Base-by-base conservation (phyloP, 2,888 invertebrate genomes). In the Spodoptera exigua region DNA sequence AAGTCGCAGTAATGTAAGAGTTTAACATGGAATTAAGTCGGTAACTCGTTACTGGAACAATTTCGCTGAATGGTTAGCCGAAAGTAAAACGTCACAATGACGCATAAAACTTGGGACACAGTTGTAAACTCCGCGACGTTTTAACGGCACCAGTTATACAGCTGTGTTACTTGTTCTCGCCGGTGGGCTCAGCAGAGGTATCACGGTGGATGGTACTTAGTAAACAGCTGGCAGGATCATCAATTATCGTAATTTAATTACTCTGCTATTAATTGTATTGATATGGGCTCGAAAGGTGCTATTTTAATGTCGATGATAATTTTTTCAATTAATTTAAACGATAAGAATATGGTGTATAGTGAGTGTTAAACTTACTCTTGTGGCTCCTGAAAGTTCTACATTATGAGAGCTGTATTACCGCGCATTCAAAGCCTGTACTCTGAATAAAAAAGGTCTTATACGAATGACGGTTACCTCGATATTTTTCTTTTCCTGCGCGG, bases 1-100 rank as follows among this genome's bases (percentile, higher is more conserved):
- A 53, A 58, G 49, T 69, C 43, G 47, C 53, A 58, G 44, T 61
- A 56, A 55, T 58, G 40, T 36, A 54, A 43, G 46, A 51, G 46
- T 68, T 51, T 55, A 40, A 61, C 40, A 46, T 13, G 55, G 54
- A 17, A 40, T 49, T 17, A 51, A 40, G 46, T 18, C n/a, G 40
- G 39, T 18, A 17, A 44, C 35, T 18, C 37, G 35, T 21, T 45
- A 60, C 18, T 54, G 44, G 35, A 51, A 35, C 34, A 62, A 39
- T 59, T 59, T 2, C 5, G 16, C 11, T 45, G n/a, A 53, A 40
- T 45, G 36, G 44, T 65, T 17, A 44, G 21, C 14, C 16, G 47
- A 54, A 48, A 68, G 35, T 48, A 3, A 46, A 39, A 45, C 16
- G 21, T 48, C 36, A 17, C 1, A 68, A 53, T 41, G 11, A 32